Conservation (phyloP, 2,888 invertebrate species). For the Andricus quercusramuli region DNA sequence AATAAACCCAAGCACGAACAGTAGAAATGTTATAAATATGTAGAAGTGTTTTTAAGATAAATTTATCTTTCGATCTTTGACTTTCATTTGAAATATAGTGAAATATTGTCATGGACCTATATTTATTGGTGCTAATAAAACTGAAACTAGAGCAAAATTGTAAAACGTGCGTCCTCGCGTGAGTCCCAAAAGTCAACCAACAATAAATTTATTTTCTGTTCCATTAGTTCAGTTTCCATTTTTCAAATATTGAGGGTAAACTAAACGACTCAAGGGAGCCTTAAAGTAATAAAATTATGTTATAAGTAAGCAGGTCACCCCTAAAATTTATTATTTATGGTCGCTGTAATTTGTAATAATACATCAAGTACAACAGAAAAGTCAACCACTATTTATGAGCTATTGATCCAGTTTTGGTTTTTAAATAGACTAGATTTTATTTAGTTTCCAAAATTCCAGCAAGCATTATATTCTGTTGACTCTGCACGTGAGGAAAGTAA, state of each 20-base stretch:
- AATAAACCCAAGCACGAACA: no score
- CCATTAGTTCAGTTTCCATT: not conserved
- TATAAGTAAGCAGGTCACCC: not conserved
- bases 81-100: not conserved
- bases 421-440: not conserved
- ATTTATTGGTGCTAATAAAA: not conserved
- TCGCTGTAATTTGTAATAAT: no score
- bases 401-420: not conserved
- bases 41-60: no score
- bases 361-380: no score
- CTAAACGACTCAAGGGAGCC: not conserved
- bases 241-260: not conserved
- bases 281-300: not conserved
- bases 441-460: not conserved
- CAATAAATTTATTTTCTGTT: not conserved
- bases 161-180: not conserved
- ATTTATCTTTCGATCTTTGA: no score
- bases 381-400: constrained; percentile 3
- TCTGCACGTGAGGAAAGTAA: not conserved
- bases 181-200: not conserved
- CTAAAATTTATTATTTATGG: no score
- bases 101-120: not conserved
- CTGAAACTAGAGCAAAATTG: not conserved
- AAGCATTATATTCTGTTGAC: no score
- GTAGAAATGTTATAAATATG: no score